Evolutionary conservation across 2,797 vertebrate genomes (phyloP).

Genomic region (Danionella dracula): DNA sequence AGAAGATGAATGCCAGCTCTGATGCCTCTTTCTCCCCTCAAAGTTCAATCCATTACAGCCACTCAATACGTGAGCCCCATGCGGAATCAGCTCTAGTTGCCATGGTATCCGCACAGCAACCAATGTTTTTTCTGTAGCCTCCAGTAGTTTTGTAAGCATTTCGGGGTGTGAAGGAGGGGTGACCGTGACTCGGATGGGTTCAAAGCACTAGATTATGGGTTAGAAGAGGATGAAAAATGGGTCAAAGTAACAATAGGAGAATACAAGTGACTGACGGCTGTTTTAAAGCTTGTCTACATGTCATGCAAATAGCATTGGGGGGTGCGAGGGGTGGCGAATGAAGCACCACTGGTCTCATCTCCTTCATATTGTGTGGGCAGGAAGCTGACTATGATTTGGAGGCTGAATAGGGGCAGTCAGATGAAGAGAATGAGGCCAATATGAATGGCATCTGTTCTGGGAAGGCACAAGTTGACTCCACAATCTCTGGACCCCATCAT

Average conservation of each 20-base stretch:
- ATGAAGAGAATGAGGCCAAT: constrained; percentile 37
- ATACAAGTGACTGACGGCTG: constrained; percentile 40
- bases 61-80: constrained; percentile 69
- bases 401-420: constrained; percentile 41
- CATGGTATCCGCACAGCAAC: constrained; percentile 74
- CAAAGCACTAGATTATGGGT: constrained; percentile 27
- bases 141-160: constrained; percentile 52
- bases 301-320: constrained; percentile 38
- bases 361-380: constrained; percentile 36
- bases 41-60: constrained; percentile 60
- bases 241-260: constrained; percentile 35
- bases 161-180: not conserved
- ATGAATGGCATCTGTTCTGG: constrained; percentile 35
- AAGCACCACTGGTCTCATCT: constrained; percentile 18
- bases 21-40: constrained; percentile 24
- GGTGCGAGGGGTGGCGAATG: constrained; percentile 2
- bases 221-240: constrained; percentile 27
- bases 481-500: constrained; percentile 20
- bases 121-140: constrained; percentile 62
- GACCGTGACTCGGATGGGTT: constrained; percentile 13
- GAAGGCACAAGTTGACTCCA: constrained; percentile 32
- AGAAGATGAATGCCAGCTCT: constrained; percentile 18
- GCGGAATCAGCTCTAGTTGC: constrained; percentile 71
- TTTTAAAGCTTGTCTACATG: constrained; percentile 41
- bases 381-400: constrained; percentile 33